Evolutionary conservation across 1,140 invertebrate species (phyloP), one percentile per base, ranked within the genome.

Genomic region (Bathynomus jamesi): DNA sequence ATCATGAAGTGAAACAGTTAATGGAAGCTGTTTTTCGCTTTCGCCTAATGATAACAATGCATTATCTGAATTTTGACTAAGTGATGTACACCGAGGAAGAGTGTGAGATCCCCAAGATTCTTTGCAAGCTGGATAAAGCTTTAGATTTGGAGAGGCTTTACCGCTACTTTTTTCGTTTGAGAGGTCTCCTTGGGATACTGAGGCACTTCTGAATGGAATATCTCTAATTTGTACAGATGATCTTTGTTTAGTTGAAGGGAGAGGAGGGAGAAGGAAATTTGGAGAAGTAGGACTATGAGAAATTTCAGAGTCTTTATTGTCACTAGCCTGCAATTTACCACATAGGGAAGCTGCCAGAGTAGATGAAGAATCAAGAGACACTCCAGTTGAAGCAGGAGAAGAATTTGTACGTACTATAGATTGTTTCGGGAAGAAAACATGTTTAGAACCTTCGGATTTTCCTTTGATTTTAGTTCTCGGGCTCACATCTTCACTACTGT

Each of bases 101-200:
- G 76, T 74, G 69, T 74, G 73, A 17, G 72, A 53, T 11, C 68
- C 46, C 29, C 25, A 69, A 30, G 71, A 72, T 11, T 77, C 72
- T 27, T 72, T 77, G n/a, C 69, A 77, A 2, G 71, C 17, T 5
- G 72, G 69, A 31, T 71, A 69, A 0, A 76, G 31, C 8, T 53
- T 65, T 10, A 74, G 70, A 32, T 72, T 67, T n/a, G 70, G 70
- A 3, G 75, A 72, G 8, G 64, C 69, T 40, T 69, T 73, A 13
- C 72, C 60, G 10, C 66, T 74, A 31, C 68, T 69, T 8, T 46
- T 53, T 25, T 74, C 75, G 3, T 61, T 66, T 4, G 62, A 29
- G 46, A 76, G 32, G 62, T 76, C 75, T 29, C 61, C 67, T 27
- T 76, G 72, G 4, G 76, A 77, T 24, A 74, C 72, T 1, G 76